Conservation (phyloP, 1,140 invertebrate species). For the Diploscapter pachys region DNA sequence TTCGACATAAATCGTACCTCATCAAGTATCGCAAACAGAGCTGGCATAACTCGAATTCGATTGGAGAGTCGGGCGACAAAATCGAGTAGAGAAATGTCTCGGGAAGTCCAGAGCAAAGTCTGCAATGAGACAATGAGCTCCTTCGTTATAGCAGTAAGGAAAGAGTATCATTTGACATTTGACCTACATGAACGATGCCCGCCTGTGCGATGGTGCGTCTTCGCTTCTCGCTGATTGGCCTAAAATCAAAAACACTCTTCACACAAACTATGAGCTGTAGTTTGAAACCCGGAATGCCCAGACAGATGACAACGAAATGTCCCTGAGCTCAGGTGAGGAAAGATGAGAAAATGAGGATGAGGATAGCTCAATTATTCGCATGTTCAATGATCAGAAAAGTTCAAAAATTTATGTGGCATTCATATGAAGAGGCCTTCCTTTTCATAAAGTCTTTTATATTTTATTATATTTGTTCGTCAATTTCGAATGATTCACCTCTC, state of each 20-base stretch:
- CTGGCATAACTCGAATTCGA: conserved; percentile 52
- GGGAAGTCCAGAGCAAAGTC: conserved; percentile 24
- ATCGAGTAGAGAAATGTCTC: conserved; percentile 50
- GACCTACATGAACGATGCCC: background rate
- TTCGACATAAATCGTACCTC: conserved; percentile 34
- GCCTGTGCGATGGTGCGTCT: background rate
- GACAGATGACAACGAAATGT: background rate
- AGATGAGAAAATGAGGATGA: conserved; percentile 24
- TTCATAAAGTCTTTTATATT: background rate
- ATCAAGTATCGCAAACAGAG: conserved; percentile 55
- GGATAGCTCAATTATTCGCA: conserved; percentile 9
- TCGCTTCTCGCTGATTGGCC: conserved; percentile 18
- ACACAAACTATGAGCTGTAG: background rate
- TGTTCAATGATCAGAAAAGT: conserved; percentile 1
- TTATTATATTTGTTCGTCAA: background rate
- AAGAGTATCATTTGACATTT: background rate
- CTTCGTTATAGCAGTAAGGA: conserved; percentile 10
- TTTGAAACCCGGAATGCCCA: background rate
- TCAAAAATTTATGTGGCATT: background rate
- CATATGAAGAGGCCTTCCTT: background rate
- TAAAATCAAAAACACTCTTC: background rate
- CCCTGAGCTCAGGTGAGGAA: conserved; percentile 1
- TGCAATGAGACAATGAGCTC: conserved; percentile 25
- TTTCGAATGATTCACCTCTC: conserved; percentile 31
- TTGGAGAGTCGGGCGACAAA: conserved; percentile 50